Evolutionary conservation across 2,797 vertebrate genomes (phyloP).

Genomic region (Limosa lapponica): DNA sequence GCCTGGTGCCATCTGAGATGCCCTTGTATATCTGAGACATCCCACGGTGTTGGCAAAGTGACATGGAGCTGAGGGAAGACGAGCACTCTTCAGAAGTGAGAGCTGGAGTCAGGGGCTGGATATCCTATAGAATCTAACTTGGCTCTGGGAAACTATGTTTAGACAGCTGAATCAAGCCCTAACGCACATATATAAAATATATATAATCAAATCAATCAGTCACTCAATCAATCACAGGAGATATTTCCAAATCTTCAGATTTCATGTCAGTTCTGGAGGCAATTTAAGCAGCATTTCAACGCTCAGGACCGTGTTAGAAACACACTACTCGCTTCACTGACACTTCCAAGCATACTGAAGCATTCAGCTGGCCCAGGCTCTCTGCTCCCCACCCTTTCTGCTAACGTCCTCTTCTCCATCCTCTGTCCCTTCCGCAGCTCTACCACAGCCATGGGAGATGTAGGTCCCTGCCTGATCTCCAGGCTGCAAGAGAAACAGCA

Average conservation of each 20-base stretch:
- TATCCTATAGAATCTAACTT: background rate
- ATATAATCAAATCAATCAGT: slow-evolving; percentile 55
- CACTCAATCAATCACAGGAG: slow-evolving; percentile 51
- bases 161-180: slow-evolving; percentile 36
- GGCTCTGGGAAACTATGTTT: slow-evolving; percentile 22
- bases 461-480: background rate
- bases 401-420: background rate
- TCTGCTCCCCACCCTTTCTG: slow-evolving; percentile 26
- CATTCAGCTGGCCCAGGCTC: slow-evolving; percentile 31
- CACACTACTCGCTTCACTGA: slow-evolving; percentile 16
- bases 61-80: background rate
- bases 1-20: slow-evolving; percentile 60
- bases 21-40: slow-evolving; percentile 33
- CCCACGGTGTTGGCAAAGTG: slow-evolving; percentile 17
- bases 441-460: background rate
- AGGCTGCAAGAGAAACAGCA: background rate
- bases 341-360: slow-evolving; percentile 43
- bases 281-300: slow-evolving; percentile 26
- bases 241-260: slow-evolving; percentile 43
- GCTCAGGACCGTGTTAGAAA: slow-evolving; percentile 39
- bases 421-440: background rate
- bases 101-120: background rate
- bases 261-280: slow-evolving; percentile 46
- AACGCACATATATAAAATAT: background rate
- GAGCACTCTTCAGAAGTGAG: background rate